phyloP scores from a whole-genome alignment of 2,113 vertebrate species.

The Leptocoma aspasia region DNA sequence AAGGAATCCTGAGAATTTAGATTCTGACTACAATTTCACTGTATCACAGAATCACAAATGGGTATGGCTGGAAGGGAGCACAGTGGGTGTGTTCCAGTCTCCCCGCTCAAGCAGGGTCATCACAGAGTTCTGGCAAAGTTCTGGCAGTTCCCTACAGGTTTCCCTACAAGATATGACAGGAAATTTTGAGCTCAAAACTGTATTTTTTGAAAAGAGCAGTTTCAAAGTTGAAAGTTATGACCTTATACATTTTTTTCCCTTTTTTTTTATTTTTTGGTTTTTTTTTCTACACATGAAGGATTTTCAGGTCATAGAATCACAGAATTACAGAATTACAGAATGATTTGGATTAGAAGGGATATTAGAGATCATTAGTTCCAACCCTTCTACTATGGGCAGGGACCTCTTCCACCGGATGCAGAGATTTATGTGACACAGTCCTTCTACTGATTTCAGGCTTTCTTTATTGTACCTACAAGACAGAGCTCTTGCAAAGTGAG shows the following conservation, averaged over 20 bases:
- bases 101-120: neutral
- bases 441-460: neutral
- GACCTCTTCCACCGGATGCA: neutral
- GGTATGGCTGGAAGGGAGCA: neutral
- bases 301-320: neutral
- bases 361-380: neutral
- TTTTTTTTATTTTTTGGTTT: neutral
- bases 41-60: neutral
- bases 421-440: neutral
- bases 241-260: accelerated
- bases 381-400: neutral
- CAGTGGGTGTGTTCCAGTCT: neutral
- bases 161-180: neutral
- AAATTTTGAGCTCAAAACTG: neutral
- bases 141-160: neutral
- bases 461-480: neutral
- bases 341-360: neutral
- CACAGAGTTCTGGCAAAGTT: neutral
- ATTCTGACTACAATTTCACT: neutral
- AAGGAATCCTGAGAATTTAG: neutral
- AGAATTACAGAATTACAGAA: neutral
- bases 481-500: neutral
- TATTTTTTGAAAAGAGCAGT: neutral
- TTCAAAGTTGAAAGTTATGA: neutral
- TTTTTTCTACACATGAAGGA: neutral